These are phyloP conservation scores for Leucopsar rothschildi DNA, from an alignment of 2,113 vertebrate genomes.

Conservation along the genomic window DNA sequence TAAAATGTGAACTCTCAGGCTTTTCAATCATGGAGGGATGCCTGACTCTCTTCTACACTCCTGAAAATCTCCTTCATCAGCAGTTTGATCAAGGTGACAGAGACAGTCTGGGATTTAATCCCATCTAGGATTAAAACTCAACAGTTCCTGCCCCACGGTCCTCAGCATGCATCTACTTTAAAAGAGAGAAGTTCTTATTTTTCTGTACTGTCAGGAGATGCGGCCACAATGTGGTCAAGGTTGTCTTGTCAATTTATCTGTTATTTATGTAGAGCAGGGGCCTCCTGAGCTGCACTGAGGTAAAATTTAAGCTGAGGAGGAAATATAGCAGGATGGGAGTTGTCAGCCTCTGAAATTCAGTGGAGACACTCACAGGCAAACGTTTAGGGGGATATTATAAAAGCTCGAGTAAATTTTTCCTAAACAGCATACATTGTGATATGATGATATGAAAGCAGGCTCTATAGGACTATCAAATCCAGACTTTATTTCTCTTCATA, in stretches of 20 bases:
- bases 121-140: background rate
- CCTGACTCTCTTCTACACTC: background rate
- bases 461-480: background rate
- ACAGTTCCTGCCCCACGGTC: background rate
- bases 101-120: background rate
- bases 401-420: background rate
- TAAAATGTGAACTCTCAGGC: background rate
- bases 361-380: background rate
- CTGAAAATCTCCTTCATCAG: constrained; percentile 5
- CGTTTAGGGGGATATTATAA: background rate
- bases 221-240: constrained; percentile 1
- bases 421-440: background rate
- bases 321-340: background rate
- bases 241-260: constrained; percentile 25
- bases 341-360: background rate
- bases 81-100: constrained; percentile 28
- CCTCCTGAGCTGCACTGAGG: background rate
- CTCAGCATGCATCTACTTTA: background rate
- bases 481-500: background rate
- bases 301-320: background rate
- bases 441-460: background rate
- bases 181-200: background rate
- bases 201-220: background rate
- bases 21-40: background rate
- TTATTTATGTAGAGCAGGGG: constrained; percentile 32